Evolutionary conservation across 2,797 vertebrate genomes (phyloP).

Genomic region (Artibeus lituratus): DNA sequence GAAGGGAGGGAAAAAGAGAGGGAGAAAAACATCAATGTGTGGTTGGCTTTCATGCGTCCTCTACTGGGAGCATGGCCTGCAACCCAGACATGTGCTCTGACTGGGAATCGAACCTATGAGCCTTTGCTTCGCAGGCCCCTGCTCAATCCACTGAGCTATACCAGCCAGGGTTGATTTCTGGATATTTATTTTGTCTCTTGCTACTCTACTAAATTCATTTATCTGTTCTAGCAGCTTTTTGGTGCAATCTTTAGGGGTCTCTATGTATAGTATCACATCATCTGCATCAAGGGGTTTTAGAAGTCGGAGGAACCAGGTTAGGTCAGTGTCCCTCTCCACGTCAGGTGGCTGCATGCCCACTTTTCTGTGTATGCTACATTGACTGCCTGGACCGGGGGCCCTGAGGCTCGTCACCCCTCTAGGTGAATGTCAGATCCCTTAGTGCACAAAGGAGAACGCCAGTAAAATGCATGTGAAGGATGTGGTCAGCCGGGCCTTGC

Average conservation of each 20-base stretch:
- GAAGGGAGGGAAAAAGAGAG: too few species aligned
- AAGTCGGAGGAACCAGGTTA: background rate
- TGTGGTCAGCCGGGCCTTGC: background rate
- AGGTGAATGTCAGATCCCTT: background rate
- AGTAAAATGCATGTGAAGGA: background rate
- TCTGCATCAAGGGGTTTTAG: background rate
- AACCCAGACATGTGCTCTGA: too few species aligned
- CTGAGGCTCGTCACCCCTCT: background rate
- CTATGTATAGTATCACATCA: background rate
- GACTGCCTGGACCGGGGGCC: fast-evolving
- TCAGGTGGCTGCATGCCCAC: background rate
- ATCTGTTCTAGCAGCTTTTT: background rate
- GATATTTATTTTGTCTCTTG: background rate
- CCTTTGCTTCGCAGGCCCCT: too few species aligned
- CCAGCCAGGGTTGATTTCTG: background rate
- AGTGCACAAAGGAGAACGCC: background rate
- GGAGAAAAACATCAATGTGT: too few species aligned
- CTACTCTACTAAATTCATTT: background rate
- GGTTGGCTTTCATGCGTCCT: too few species aligned
- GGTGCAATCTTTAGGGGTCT: background rate
- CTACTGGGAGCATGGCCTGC: too few species aligned
- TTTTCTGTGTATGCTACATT: background rate
- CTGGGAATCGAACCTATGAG: too few species aligned
- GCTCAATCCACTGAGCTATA: too few species aligned
- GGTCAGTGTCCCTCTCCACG: background rate